Evolutionary conservation across 2,888 invertebrate genomes (phyloP).

Genomic region (Drosophila kuntzei): DNA sequence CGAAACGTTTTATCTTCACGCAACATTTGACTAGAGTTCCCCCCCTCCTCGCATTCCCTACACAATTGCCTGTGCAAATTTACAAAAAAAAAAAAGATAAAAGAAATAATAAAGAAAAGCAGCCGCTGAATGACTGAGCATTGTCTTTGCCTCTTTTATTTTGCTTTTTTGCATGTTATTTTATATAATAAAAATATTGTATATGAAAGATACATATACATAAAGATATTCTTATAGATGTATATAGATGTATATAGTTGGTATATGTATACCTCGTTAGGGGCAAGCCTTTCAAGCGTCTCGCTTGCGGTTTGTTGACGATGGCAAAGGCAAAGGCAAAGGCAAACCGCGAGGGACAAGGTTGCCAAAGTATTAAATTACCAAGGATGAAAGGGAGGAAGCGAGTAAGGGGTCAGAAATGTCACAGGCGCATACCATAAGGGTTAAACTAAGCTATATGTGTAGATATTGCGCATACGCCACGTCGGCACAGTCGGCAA

Average conservation of each 20-base stretch:
- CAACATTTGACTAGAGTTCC: constrained; percentile 65
- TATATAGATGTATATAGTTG: constrained; percentile 16
- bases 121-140: constrained; percentile 54
- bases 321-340: constrained; percentile 38
- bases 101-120: constrained; percentile 14
- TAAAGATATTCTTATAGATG: constrained; percentile 12
- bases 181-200: constrained; percentile 8
- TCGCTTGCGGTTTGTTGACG: constrained; percentile 40
- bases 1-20: constrained; percentile 67
- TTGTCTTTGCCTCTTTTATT: constrained; percentile 51
- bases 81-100: constrained; percentile 8
- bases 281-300: constrained; percentile 66
- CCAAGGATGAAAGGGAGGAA: constrained; percentile 49
- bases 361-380: constrained; percentile 71
- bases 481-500: constrained; percentile 50
- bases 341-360: constrained; percentile 72
- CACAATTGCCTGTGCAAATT: constrained; percentile 6
- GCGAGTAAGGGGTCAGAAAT: constrained; percentile 7
- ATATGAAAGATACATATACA: constrained; percentile 3
- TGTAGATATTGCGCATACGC: constrained; percentile 57
- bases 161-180: constrained; percentile 13
- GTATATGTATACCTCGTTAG: constrained; percentile 31
- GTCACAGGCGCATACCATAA: constrained; percentile 21
- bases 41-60: not conserved
- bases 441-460: constrained; percentile 29